Conservation (phyloP, 2,888 invertebrate genomes). For the Scaptomyza caliginosa region DNA sequence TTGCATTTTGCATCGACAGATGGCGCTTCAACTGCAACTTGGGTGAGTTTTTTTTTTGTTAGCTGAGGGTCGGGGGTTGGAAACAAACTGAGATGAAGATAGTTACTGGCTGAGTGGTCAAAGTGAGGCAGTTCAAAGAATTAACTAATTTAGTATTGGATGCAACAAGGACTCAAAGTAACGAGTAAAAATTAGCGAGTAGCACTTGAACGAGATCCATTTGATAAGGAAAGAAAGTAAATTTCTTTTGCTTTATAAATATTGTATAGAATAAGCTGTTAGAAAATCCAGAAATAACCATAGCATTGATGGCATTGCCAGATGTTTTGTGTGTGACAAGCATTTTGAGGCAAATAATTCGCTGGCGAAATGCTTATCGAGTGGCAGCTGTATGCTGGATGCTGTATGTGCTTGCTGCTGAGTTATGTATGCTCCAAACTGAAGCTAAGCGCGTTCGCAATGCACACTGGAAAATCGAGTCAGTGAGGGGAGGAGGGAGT, state of each 20-base stretch:
- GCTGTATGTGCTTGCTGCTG: conserved; percentile 17
- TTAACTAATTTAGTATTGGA: too few species aligned
- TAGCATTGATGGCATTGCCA: background rate
- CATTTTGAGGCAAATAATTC: conserved; percentile 1
- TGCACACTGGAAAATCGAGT: conserved; percentile 9
- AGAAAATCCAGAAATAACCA: too few species aligned
- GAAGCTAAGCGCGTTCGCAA: conserved; percentile 29
- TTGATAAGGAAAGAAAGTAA: too few species aligned
- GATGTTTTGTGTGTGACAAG: background rate
- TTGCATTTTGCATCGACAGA: conserved; percentile 62
- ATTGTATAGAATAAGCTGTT: too few species aligned
- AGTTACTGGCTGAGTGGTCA: too few species aligned
- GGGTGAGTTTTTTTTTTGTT: conserved; percentile 1
- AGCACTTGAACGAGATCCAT: too few species aligned
- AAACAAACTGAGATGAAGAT: conserved; percentile 33
- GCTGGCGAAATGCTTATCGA: conserved; percentile 43
- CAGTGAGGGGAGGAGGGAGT: background rate
- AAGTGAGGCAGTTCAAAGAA: too few species aligned
- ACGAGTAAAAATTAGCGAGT: too few species aligned
- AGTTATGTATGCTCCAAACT: conserved; percentile 58
- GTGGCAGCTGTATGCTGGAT: conserved; percentile 23
- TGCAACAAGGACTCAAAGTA: too few species aligned
- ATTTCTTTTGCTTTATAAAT: too few species aligned
- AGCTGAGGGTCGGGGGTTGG: background rate
- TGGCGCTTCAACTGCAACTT: conserved; percentile 51